Evolutionary conservation across 2,797 vertebrate species (phyloP).

Genomic region (Lates japonicus): DNA sequence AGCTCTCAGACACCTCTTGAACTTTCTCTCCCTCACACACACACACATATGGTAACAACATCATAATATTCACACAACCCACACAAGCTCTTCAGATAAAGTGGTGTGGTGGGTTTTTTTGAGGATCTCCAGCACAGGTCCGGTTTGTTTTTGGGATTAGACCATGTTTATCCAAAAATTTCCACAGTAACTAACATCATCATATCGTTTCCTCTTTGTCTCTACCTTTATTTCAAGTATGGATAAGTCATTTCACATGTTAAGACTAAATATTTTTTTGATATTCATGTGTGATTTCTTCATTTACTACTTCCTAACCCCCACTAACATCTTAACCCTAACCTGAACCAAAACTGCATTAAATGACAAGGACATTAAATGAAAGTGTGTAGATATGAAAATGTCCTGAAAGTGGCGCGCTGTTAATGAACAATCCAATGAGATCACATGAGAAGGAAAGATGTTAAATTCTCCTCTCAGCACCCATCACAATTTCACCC

Average conservation of each 20-base stretch:
- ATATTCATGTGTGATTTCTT: no score
- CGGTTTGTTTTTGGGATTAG: conserved; percentile 1
- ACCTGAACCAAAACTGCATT: no score
- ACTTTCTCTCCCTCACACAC: conserved; percentile 21
- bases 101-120: conserved; percentile 18
- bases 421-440: no score
- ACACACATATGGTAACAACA: conserved; percentile 11
- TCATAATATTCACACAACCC: conserved; percentile 37
- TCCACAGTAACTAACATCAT: not conserved
- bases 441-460: not conserved
- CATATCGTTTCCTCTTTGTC: not conserved
- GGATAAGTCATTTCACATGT: no score
- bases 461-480: not conserved
- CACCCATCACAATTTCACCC: not conserved
- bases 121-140: not conserved
- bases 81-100: conserved; percentile 37
- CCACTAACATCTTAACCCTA: no score
- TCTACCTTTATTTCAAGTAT: not conserved
- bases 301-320: no score
- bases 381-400: no score
- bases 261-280: no score
- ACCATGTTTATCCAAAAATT: conserved; percentile 1
- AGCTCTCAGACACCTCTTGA: conserved; percentile 45
- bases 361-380: no score
- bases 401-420: no score